These are phyloP conservation scores for Coelopa frigida DNA, from an alignment of 1,140 invertebrate genomes.

Conservation along the genomic window DNA sequence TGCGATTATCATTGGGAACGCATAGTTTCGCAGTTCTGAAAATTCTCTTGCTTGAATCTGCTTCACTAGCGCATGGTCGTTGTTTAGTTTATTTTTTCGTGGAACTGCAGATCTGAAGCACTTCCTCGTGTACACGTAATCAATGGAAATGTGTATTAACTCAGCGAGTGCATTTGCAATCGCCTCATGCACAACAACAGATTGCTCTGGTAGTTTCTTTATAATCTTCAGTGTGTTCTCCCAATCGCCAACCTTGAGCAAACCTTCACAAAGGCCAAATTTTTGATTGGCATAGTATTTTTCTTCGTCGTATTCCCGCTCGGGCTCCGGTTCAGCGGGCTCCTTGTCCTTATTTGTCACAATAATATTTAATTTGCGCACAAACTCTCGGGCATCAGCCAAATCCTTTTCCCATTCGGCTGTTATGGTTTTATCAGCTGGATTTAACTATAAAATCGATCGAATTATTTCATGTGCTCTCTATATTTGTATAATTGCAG, in stretches of 20 bases:
- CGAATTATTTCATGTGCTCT: too few relatives aligned
- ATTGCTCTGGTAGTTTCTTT: constrained; percentile 73
- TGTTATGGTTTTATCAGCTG: constrained; percentile 74
- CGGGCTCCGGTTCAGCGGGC: constrained; percentile 61
- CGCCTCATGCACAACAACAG: constrained; percentile 67
- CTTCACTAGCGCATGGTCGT: constrained; percentile 27
- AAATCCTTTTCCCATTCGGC: constrained; percentile 76
- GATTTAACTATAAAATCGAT: constrained; percentile 57
- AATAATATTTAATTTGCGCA: constrained; percentile 77
- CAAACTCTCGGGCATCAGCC: constrained; percentile 79
- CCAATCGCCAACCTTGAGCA: constrained; percentile 87
- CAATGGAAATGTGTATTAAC: constrained; percentile 78
- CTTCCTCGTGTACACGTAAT: constrained; percentile 81
- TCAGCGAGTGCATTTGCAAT: constrained; percentile 72
- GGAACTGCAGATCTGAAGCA: constrained; percentile 27
- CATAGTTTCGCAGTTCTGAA: constrained; percentile 64
- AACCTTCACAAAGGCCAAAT: constrained; percentile 81
- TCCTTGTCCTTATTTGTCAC: constrained; percentile 77
- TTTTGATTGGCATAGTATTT: constrained; percentile 85
- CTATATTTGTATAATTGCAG: too few relatives aligned
- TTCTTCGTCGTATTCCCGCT: constrained; percentile 57
- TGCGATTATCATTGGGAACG: constrained; percentile 79
- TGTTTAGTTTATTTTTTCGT: constrained; percentile 24
- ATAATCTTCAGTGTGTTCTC: constrained; percentile 72
- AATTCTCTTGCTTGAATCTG: constrained; percentile 50